Evolutionary conservation across 2,113 vertebrate species (phyloP), one percentile per base, ranked within the genome.

Genomic region (Plotosus lineatus): DNA sequence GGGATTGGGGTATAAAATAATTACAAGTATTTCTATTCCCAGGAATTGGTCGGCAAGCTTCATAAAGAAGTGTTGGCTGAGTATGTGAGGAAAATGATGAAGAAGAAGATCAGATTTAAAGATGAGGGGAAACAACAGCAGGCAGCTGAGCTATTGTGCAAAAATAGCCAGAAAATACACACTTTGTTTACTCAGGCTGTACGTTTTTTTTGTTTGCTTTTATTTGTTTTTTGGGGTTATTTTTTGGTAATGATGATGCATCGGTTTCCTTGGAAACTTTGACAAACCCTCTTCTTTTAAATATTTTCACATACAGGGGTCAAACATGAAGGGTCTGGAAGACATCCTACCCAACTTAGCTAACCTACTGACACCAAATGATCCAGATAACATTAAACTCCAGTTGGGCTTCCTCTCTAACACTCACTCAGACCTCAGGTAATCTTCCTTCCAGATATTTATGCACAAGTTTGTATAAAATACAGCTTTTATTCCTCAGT

Each of bases 341-440:
- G 89, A 90, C 0, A 90, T 92, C 1, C 91, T 99, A 42, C 91
- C 85, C 33, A 92, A 81, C 1, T 86, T 98, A 0, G 95, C 96
- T 0, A 96, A 96, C 86, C 91, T 99, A 48, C 90, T 99, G 51
- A 90, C 83, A 74, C 93, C 97, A 60, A 96, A 98, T 74, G 94
- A 97, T 77, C 78, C 92, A 51, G 91, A 91, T 0, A 91, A 94
- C 72, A 94, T 98, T 61, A 95, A 95, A 93, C 86, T 97, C 1
- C 92, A 96, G 82, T 91, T 98, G 12, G 93, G 87, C 3, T 91
- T 84, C 0, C 90, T 97, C 0, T 93, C 90, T 31, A 88, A 19
- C 0, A 77, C 6, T 0, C 95, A 94, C 77, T 95, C 97, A 0
- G 96, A 98, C 85, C 90, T 98, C 86, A 94, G 95, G 97, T 99